phyloP scores from a whole-genome alignment of 2,888 invertebrate genomes.

The Ptychoptera contaminata region DNA sequence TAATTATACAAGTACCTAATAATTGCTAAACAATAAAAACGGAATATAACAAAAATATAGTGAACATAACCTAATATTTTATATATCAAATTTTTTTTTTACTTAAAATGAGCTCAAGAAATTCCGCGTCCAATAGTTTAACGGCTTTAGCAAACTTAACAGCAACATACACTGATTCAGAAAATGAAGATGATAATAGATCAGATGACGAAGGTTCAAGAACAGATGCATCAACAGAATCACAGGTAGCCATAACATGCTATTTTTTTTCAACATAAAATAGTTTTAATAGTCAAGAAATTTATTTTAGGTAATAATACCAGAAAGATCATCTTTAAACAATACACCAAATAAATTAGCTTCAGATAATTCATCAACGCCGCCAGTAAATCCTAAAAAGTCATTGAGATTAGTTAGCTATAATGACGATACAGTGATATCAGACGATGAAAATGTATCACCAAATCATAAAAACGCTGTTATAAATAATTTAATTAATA shows the following conservation, averaged over 20 bases:
- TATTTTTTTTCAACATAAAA: not conserved
- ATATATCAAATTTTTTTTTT: not conserved
- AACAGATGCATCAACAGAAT: constrained; percentile 27
- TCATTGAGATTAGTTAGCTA: constrained; percentile 44
- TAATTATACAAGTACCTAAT: too few relatives aligned
- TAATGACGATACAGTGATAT: constrained; percentile 55
- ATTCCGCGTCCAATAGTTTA: constrained; percentile 32
- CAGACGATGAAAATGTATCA: constrained; percentile 46
- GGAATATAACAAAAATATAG: too few relatives aligned
- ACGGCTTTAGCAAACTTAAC: constrained; percentile 57
- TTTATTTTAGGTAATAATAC: constrained; percentile 14
- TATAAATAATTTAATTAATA: too few relatives aligned
- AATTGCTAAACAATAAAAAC: too few relatives aligned
- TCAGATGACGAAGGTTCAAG: constrained; percentile 27
- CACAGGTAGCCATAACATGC: constrained; percentile 16
- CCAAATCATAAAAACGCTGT: constrained; percentile 16
- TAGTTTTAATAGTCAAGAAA: not conserved
- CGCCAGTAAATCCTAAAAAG: constrained; percentile 15
- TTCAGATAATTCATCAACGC: constrained; percentile 13
- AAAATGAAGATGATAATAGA: constrained; percentile 65
- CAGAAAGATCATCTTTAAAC: constrained; percentile 19
- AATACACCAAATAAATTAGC: constrained; percentile 30
- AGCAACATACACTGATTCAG: constrained; percentile 82
- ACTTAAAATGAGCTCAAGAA: constrained; percentile 14
- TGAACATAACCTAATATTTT: not conserved